These are phyloP conservation scores for Gastrophysa polygoni DNA, from an alignment of 2,888 invertebrate genomes.

Conservation along the genomic window DNA sequence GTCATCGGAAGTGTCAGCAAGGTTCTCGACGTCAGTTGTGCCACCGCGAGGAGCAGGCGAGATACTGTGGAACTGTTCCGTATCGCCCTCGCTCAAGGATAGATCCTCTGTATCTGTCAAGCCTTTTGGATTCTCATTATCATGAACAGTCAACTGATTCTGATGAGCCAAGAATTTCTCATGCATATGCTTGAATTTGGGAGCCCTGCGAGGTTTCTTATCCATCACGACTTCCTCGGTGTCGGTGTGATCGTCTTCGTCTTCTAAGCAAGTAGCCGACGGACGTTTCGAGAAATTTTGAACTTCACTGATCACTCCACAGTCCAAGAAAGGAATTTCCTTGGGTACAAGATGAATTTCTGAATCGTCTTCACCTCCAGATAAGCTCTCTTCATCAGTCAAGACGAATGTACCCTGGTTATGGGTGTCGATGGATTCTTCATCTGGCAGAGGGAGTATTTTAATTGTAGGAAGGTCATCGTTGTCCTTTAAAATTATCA, in stretches of 20 bases:
- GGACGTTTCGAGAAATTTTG: slow-evolving; percentile 16
- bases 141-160: slow-evolving; percentile 29
- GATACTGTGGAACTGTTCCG: slow-evolving; percentile 15
- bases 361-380: slow-evolving; percentile 53
- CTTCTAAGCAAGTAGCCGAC: slow-evolving; percentile 6
- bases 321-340: slow-evolving; percentile 44
- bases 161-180: slow-evolving; percentile 30
- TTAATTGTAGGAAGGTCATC: slow-evolving; percentile 54
- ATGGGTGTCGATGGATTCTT: slow-evolving; percentile 39
- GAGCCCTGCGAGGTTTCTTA: slow-evolving; percentile 33
- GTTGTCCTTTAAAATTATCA: slow-evolving; percentile 51
- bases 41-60: slow-evolving; percentile 27
- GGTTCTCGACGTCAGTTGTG: slow-evolving; percentile 58
- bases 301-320: slow-evolving; percentile 37
- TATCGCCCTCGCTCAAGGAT: slow-evolving; percentile 48
- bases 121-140: slow-evolving; percentile 22
- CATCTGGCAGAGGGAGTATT: slow-evolving; percentile 56
- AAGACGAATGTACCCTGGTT: slow-evolving; percentile 25
- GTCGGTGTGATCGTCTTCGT: slow-evolving; percentile 21
- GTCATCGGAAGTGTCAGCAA: slow-evolving; percentile 51
- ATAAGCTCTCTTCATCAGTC: slow-evolving; percentile 52
- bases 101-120: slow-evolving; percentile 56
- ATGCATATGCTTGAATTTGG: slow-evolving; percentile 42
- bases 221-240: slow-evolving; percentile 43
- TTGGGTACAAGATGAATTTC: slow-evolving; percentile 26